These are phyloP conservation scores for Drosophila borealis DNA, from an alignment of 2,888 invertebrate genomes.

Conservation along the genomic window DNA sequence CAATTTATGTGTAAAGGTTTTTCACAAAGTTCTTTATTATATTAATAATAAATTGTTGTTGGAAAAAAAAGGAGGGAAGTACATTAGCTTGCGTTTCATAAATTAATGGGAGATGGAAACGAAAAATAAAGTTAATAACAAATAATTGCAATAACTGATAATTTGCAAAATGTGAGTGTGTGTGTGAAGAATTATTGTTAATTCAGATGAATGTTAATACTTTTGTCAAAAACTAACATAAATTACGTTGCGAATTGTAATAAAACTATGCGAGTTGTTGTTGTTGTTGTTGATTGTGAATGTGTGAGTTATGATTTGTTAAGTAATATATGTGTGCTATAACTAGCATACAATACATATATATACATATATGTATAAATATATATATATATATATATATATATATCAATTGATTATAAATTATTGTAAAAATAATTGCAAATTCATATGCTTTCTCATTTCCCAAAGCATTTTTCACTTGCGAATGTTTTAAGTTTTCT, in stretches of 20 bases:
- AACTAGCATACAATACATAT: slow-evolving; percentile 31
- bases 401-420: slow-evolving; percentile 52
- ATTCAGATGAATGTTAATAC: slow-evolving; percentile 51
- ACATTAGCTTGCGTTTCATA: slow-evolving; percentile 29
- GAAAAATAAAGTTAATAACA: slow-evolving; percentile 10
- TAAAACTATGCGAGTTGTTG: slow-evolving; percentile 62
- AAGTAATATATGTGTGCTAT: slow-evolving; percentile 40
- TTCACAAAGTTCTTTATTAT: slow-evolving; percentile 48
- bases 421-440: slow-evolving; percentile 60
- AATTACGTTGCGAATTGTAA: slow-evolving; percentile 33
- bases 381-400: slow-evolving; percentile 14
- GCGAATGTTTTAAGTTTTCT: slow-evolving; percentile 69
- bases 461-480: slow-evolving; percentile 34
- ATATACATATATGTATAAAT: slow-evolving; percentile 5
- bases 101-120: slow-evolving; percentile 6
- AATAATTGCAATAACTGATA: slow-evolving; percentile 16
- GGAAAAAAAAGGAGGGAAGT: slow-evolving; percentile 2
- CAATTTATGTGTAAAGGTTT: slow-evolving; percentile 1
- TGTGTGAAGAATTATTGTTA: not conserved
- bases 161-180: slow-evolving; percentile 21
- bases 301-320: slow-evolving; percentile 38
- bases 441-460: slow-evolving; percentile 18
- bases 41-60: slow-evolving; percentile 37
- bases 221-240: slow-evolving; percentile 39
- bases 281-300: slow-evolving; percentile 23